phyloP scores from a whole-genome alignment of 2,797 vertebrate species.

The Phalanger gymnotis region DNA sequence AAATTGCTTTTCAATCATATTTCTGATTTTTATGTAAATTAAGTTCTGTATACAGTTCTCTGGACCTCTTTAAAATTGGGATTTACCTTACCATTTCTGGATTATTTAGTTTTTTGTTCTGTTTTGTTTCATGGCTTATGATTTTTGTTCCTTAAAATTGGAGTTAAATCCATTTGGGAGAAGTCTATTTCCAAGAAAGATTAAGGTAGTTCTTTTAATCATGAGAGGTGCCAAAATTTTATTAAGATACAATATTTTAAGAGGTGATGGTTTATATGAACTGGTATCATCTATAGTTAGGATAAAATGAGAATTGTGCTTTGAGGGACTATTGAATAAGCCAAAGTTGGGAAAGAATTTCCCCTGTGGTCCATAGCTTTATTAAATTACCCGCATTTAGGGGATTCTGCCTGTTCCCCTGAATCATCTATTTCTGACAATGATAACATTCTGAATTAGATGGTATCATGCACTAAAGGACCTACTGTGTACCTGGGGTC shows the following conservation, averaged over 20 bases:
- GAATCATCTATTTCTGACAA: neutral
- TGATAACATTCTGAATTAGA: neutral
- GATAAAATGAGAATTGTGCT: conserved; percentile 35
- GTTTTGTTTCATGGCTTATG: neutral
- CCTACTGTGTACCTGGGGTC: neutral
- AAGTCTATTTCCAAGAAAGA: conserved; percentile 10
- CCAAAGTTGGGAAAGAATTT: conserved; percentile 38
- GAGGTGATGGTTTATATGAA: conserved; percentile 20
- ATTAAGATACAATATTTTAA: conserved; percentile 54
- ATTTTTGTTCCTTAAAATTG: neutral
- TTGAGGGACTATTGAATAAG: conserved; percentile 4
- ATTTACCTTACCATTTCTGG: neutral
- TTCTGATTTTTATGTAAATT: neutral
- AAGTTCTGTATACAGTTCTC: neutral
- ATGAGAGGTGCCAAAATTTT: conserved; percentile 24
- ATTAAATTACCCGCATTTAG: conserved; percentile 17
- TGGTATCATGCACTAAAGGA: neutral
- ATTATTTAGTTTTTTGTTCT: neutral
- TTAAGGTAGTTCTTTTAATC: conserved; percentile 13
- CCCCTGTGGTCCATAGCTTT: neutral
- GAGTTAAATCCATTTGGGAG: conserved; percentile 32
- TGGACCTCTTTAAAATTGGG: neutral
- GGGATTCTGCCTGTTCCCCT: conserved; percentile 7
- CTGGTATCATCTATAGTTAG: conserved; percentile 27
- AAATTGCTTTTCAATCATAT: neutral